These are phyloP conservation scores for Erpornis zantholeuca DNA, from an alignment of 2,113 vertebrate species.

Conservation along the genomic window DNA sequence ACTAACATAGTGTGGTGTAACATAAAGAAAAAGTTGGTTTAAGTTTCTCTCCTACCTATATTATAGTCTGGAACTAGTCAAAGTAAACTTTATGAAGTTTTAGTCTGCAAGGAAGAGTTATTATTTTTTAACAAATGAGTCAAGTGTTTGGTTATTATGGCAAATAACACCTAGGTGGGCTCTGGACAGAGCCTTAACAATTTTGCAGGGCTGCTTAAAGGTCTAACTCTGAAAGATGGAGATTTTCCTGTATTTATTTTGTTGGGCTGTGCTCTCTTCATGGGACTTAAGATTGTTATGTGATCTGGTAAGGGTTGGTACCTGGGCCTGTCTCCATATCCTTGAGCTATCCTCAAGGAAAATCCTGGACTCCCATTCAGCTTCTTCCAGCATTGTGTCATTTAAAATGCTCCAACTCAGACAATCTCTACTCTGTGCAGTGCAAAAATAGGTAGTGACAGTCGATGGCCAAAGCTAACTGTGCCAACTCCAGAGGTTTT, in stretches of 20 bases:
- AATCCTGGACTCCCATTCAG: background rate
- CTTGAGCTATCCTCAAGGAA: background rate
- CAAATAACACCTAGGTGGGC: background rate
- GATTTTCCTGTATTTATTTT: background rate
- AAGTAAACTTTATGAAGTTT: background rate
- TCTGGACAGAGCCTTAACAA: background rate
- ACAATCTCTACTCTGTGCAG: background rate
- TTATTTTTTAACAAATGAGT: background rate
- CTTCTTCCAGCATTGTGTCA: background rate
- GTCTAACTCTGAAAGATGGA: background rate
- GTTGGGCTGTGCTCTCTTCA: background rate
- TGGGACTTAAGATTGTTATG: fast-evolving
- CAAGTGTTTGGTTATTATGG: background rate
- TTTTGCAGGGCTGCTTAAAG: background rate
- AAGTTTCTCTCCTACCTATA: background rate
- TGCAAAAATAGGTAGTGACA: background rate
- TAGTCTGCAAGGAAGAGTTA: background rate
- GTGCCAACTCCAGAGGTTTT: background rate
- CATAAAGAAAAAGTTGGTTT: background rate
- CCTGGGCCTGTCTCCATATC: background rate
- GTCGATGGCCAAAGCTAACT: background rate
- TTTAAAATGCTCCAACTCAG: background rate
- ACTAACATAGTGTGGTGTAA: background rate
- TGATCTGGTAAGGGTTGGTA: background rate
- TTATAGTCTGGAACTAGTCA: background rate